Evolutionary conservation across 1,140 invertebrate genomes (phyloP).

Genomic region (Rhagoletis pomonella): DNA sequence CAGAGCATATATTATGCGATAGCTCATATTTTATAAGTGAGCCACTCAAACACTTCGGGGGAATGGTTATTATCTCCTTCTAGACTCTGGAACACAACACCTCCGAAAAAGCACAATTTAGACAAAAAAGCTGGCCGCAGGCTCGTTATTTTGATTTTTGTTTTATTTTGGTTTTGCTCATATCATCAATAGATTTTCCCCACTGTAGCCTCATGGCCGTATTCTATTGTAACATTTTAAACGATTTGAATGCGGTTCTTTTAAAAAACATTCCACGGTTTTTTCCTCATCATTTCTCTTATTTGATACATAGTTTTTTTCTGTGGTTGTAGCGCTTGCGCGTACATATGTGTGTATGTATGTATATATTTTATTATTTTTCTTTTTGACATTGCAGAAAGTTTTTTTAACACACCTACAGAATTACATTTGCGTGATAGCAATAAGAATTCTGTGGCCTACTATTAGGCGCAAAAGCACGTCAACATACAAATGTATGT

Average conservation of each 20-base stretch:
- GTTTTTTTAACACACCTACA: neutral
- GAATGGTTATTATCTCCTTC: no score
- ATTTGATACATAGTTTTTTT: neutral
- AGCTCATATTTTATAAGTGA: no score
- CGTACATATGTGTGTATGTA: no score
- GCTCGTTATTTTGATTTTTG: no score
- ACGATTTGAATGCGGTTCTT: neutral
- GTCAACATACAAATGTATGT: neutral
- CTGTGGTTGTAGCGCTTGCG: neutral
- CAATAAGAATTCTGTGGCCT: conserved; percentile 5
- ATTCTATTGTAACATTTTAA: neutral
- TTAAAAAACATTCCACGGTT: neutral
- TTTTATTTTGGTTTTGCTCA: no score
- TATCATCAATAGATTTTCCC: neutral
- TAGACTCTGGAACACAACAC: no score
- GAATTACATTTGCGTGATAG: neutral
- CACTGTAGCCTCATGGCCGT: neutral
- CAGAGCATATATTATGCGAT: no score
- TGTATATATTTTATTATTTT: neutral
- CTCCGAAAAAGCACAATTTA: no score
- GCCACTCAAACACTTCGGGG: no score
- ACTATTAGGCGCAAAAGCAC: neutral
- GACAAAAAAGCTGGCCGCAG: no score
- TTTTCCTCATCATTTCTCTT: conserved; percentile 22
- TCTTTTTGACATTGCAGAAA: neutral